phyloP scores from a whole-genome alignment of 2,797 vertebrate species.

The Tapera naevia region DNA sequence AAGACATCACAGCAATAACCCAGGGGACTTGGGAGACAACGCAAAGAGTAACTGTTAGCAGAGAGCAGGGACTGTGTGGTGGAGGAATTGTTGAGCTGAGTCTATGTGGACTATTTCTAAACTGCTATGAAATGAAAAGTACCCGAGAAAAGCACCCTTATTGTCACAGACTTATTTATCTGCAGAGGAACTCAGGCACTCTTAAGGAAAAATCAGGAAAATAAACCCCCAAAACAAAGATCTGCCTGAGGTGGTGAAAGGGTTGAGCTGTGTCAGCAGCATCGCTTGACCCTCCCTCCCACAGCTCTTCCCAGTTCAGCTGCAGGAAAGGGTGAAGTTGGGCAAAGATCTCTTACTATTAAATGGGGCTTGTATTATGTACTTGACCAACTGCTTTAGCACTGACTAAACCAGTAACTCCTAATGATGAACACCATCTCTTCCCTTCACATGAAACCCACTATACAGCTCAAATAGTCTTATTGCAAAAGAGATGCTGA shows the following conservation, averaged over 20 bases:
- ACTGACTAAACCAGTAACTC: background rate
- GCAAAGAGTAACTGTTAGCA: background rate
- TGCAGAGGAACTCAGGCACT: background rate
- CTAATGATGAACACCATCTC: background rate
- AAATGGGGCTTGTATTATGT: background rate
- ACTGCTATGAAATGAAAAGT: background rate
- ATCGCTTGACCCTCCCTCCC: background rate
- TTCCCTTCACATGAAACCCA: background rate
- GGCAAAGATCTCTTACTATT: background rate
- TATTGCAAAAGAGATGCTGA: background rate
- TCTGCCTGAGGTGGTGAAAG: background rate
- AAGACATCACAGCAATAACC: background rate
- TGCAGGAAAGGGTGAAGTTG: background rate
- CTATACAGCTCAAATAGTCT: background rate
- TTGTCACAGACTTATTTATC: background rate
- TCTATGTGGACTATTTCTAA: background rate
- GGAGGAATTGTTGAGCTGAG: background rate
- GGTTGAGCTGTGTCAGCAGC: background rate
- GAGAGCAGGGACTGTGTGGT: background rate
- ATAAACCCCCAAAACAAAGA: background rate
- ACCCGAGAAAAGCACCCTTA: background rate
- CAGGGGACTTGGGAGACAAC: background rate
- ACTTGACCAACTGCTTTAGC: background rate
- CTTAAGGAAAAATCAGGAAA: background rate
- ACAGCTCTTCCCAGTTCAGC: background rate